Conservation (phyloP, 2,113 vertebrate species). For the Cariama cristata region DNA sequence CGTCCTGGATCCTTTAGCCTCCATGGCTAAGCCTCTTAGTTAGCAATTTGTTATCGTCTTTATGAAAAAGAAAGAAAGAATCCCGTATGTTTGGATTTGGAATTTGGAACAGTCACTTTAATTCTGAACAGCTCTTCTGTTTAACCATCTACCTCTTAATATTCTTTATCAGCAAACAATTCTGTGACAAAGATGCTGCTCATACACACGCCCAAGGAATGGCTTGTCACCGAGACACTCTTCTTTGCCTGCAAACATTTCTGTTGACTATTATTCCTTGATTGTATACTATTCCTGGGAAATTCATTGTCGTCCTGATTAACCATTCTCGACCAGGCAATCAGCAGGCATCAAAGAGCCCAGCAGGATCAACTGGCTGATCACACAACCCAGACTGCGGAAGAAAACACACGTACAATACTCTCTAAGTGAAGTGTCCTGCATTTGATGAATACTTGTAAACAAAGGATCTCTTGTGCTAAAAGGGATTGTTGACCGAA, state of each 20-base stretch:
- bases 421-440: background rate
- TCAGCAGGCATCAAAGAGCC: background rate
- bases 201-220: background rate
- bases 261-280: background rate
- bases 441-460: background rate
- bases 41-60: background rate
- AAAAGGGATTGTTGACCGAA: background rate
- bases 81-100: background rate
- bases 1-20: background rate
- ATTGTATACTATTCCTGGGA: background rate
- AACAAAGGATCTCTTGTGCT: background rate
- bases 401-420: background rate
- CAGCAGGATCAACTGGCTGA: background rate
- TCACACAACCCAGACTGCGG: background rate
- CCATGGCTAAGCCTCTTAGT: background rate
- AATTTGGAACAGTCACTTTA: background rate
- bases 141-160: background rate
- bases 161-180: background rate
- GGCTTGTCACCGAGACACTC: background rate
- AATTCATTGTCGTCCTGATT: background rate
- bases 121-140: background rate
- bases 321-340: background rate
- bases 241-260: background rate
- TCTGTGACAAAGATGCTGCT: background rate
- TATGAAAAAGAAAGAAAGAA: background rate